Percentiles rank a stretch among this genome's conserved stretches.
Conservation (phyloP, 2,888 invertebrate genomes). For the Pandemis cinnamomeana region DNA sequence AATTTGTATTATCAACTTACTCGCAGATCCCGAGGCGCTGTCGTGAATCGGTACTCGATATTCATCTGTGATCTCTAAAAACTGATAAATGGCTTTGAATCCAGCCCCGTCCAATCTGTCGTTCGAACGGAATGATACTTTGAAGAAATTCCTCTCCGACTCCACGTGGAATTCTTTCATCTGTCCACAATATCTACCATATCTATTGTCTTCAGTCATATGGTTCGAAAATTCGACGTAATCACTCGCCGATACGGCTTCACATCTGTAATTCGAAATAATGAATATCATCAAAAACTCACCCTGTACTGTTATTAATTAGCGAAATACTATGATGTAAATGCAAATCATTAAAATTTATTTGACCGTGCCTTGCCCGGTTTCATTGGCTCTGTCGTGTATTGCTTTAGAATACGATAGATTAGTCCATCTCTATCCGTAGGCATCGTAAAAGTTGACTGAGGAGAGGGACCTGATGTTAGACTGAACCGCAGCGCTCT, state of each 20-base stretch:
- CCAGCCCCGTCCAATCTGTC: constrained; percentile 97
- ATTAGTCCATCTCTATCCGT: too few relatives aligned
- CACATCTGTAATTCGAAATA: constrained; percentile 88
- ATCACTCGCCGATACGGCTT: constrained; percentile 95
- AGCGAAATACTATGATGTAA: background rate
- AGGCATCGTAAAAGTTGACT: too few relatives aligned
- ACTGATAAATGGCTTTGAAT: constrained; percentile 96
- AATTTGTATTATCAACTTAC: constrained; percentile 58
- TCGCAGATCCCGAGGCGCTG: constrained; percentile 64
- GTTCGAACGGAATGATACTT: constrained; percentile 97
- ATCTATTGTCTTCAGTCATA: constrained; percentile 94
- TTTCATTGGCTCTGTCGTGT: too few relatives aligned
- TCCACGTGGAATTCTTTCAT: constrained; percentile 91
- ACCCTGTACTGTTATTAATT: background rate
- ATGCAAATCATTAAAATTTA: background rate
- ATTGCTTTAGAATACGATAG: too few relatives aligned
- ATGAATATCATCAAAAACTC: background rate
- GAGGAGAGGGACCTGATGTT: too few relatives aligned
- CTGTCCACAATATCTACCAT: constrained; percentile 94
- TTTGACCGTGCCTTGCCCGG: too few relatives aligned
- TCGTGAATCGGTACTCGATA: constrained; percentile 75
- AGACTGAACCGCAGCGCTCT: too few relatives aligned
- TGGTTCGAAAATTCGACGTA: constrained; percentile 98
- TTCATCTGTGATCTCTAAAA: constrained; percentile 88
- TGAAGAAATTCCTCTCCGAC: constrained; percentile 96